Evolutionary conservation across 2,113 vertebrate species (phyloP).

Genomic region (Nyctereutes procyonoides): DNA sequence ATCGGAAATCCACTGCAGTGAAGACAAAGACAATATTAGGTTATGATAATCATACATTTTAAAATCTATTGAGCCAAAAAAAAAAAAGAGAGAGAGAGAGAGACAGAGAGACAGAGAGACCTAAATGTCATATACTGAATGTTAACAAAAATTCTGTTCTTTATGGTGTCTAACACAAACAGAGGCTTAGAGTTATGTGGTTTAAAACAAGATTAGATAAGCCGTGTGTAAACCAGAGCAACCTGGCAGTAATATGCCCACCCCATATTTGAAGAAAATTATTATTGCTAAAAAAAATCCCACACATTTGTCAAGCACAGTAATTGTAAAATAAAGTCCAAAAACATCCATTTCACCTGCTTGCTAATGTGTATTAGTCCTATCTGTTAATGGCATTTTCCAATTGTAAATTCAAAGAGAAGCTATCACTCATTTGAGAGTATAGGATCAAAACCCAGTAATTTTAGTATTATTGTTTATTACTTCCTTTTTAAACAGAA

Average conservation of each 20-base stretch:
- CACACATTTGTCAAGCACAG: conserved; percentile 89
- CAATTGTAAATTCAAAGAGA: conserved; percentile 90
- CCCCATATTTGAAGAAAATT: conserved; percentile 88
- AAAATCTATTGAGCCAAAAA: conserved; percentile 92
- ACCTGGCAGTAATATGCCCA: conserved; percentile 87
- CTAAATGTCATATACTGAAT: conserved; percentile 91
- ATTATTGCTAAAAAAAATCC: conserved; percentile 76
- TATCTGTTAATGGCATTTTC: conserved; percentile 90
- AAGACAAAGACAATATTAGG: conserved; percentile 99
- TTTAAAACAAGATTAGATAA: conserved; percentile 85
- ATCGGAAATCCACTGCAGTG: conserved; percentile 99
- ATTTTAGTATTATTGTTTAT: conserved; percentile 86
- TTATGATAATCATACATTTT: conserved; percentile 95
- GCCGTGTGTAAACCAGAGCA: conserved; percentile 89
- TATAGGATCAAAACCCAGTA: conserved; percentile 84
- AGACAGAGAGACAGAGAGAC: conserved; percentile 86
- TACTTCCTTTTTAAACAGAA: conserved; percentile 82
- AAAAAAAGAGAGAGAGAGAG: conserved; percentile 81
- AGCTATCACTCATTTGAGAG: conserved; percentile 88
- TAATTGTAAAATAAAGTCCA: conserved; percentile 89
- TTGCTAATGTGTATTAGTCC: conserved; percentile 94
- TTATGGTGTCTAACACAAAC: conserved; percentile 86
- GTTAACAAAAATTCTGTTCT: conserved; percentile 88
- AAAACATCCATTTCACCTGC: conserved; percentile 88
- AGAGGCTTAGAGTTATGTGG: conserved; percentile 85